Evolutionary conservation across 2,113 vertebrate species (phyloP), one percentile per base, ranked within the genome.

Genomic region (Diphyllodes magnificus): DNA sequence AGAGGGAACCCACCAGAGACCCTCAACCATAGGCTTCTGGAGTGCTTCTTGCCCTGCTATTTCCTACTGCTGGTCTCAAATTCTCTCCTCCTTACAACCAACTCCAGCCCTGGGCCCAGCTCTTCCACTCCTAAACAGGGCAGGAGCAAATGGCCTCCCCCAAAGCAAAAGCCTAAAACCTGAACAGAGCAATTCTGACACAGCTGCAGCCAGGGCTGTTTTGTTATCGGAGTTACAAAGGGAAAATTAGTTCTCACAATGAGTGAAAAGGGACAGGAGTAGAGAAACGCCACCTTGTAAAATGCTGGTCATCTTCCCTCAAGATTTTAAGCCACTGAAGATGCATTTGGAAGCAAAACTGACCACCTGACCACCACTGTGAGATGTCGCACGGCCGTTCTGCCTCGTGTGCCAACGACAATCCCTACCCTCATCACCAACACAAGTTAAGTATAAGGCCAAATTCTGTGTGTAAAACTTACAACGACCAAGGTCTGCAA

Each of bases 21-120:
- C 70, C 85, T 15, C 37, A 31, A 0, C 53, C 45, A 11, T 0
- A 21, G 2, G 1, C 13, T 20, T 42, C 57, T 42, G 8, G 8
- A 64, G 15, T 3, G 18, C 31, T 49, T 16, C 84, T 16, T 28
- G 45, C 13, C 44, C 51, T 50, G 7, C 27, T 60, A 2, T 23
- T 56, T 42, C 39, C 49, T 25, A 3, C 1, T 0, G 0, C 42
- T 31, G 3, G 4, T 16, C 35, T 47, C 69, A 30, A 78, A 40
- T 33, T 53, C 53, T 7, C 20, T 75, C 42, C 25, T 59, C 21
- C 44, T 33, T 56, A 54, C 7, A 2, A 12, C 23, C 60, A 64
- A 4, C 21, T 49, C 17, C 9, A 53, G 72, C 54, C 65, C 65
- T 23, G 23, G 31, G 14, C 31, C 27, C 8, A 0, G 44, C 11